phyloP scores from a whole-genome alignment of 2,888 invertebrate genomes.

The Caenorhabditis parvicauda region DNA sequence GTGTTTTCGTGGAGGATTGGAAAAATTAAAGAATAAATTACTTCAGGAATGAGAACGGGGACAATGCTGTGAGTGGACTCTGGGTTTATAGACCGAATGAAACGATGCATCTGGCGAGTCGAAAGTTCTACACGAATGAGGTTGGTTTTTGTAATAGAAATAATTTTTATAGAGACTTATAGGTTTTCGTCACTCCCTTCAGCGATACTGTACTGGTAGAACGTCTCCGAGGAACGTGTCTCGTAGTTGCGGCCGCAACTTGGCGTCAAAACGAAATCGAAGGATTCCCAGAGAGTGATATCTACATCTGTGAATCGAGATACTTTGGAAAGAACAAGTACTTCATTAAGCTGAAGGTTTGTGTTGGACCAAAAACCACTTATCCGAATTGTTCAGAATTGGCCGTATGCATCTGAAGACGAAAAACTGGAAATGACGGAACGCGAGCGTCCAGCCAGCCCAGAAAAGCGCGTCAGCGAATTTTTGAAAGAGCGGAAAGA shows the following conservation, averaged over 20 bases:
- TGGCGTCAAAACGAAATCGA: slow-evolving; percentile 66
- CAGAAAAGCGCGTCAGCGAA: slow-evolving; percentile 4
- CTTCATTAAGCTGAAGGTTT: slow-evolving; percentile 82
- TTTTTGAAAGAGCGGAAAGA: slow-evolving; percentile 3
- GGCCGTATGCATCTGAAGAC: slow-evolving; percentile 53
- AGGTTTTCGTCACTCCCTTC: slow-evolving; percentile 87
- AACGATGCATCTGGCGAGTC: slow-evolving; percentile 89
- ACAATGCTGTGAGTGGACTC: slow-evolving; percentile 75
- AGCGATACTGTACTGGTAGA: slow-evolving; percentile 81
- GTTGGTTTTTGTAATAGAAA: slow-evolving; percentile 5
- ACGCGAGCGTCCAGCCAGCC: slow-evolving; percentile 67
- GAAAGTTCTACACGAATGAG: slow-evolving; percentile 86
- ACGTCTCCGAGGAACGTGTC: slow-evolving; percentile 83
- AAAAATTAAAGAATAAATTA: neutral
- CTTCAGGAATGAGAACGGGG: slow-evolving; percentile 37
- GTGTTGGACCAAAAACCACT: neutral
- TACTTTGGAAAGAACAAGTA: slow-evolving; percentile 82
- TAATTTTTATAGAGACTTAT: neutral
- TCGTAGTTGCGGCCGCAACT: slow-evolving; percentile 72
- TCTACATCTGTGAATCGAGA: slow-evolving; percentile 92
- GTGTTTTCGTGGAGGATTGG: too few relatives aligned
- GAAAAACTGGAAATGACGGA: slow-evolving; percentile 71
- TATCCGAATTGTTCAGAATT: slow-evolving; percentile 24
- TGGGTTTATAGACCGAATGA: slow-evolving; percentile 88
- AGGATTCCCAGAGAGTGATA: slow-evolving; percentile 82